A percentile compares a stretch with the other conserved stretches of the same genome.
Evolutionary conservation across 1,140 invertebrate species (phyloP).

Genomic region (Drosophila tropicalis): DNA sequence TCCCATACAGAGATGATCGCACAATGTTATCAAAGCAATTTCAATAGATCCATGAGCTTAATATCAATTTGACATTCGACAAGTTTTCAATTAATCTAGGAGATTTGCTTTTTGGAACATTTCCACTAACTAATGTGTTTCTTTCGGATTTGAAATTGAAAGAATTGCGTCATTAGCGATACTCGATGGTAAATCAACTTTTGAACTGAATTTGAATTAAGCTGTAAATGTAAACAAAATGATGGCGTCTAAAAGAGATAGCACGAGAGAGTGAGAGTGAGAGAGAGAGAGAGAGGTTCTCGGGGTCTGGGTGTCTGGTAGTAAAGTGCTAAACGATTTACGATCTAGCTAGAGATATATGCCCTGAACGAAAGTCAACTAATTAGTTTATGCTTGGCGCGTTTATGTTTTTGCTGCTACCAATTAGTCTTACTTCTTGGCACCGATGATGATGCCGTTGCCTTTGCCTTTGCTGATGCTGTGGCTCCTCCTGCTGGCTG

Average conservation of each 20-base stretch:
- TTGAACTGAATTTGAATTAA: constrained; percentile 9
- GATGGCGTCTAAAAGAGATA: neutral
- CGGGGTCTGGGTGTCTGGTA: constrained; percentile 18
- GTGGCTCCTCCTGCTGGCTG: neutral
- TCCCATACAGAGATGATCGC: too few relatives aligned
- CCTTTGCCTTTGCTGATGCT: neutral
- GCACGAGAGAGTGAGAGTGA: too few relatives aligned
- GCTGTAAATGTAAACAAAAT: constrained; percentile 5
- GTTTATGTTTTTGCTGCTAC: constrained; percentile 35
- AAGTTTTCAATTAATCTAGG: constrained; percentile 3
- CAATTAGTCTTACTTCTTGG: constrained; percentile 67
- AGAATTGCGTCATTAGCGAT: constrained; percentile 11
- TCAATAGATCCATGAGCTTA: neutral
- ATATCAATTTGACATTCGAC: constrained; percentile 9
- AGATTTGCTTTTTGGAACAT: neutral
- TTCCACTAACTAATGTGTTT: neutral
- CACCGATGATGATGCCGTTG: constrained; percentile 24
- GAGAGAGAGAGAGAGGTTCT: neutral
- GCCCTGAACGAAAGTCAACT: constrained; percentile 51
- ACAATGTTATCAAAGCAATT: too few relatives aligned
- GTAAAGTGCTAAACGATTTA: constrained; percentile 65
- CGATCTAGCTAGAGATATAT: constrained; percentile 69
- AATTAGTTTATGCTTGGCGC: constrained; percentile 66
- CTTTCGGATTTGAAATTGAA: neutral
- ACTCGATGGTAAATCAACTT: constrained; percentile 17